Base-by-base conservation (phyloP, 2,888 invertebrate genomes). In the Ormyrus thymus region DNA sequence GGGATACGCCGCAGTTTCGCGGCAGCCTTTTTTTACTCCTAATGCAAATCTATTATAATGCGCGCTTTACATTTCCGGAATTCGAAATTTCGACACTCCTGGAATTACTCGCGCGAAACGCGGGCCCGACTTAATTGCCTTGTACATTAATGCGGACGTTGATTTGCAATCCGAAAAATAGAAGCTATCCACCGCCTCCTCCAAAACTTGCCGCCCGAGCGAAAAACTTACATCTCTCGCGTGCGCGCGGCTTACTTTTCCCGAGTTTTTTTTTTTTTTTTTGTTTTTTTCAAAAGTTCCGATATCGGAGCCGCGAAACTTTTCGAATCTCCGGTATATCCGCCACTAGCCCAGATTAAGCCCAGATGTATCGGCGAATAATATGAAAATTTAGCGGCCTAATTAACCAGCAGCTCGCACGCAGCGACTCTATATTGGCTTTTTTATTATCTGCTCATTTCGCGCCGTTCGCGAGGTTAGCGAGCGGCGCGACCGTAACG, bases 391-490 rank as follows among this genome's bases (percentile, higher is more conserved):
- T 29, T 29, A 29, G 29, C 29, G 4, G 29, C 2, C 29, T 72
- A 72, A 77, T 77, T 71, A 77, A 77, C 66, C 66, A 72, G 76
- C 46, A 45, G 53, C 29, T 9, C 10, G 50, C 50, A 8, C 62
- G 11, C 29, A 29, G 29, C 46, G 9, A 77, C 65, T 71, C 71
- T 76, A 51, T 64, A 65, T 74, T 70, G 59, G 13, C 13, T 70
- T 75, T 70, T 79, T 79, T 70, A 79, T 79, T 79, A 78, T 45
- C 58, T 13, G 55, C 64, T 74, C 68, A 56, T 78, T 78, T 50
- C 29, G 61, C 13, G 45, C 43, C 50, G 56, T 56, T 59, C 69
- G 68, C 69, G 68, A 64, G 55, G 46, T 53, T 29, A 51, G 43
- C 43, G 56, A 45, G 55, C 55, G 4, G 59, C 13, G 58, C 48